Evolutionary conservation across 2,888 invertebrate species (phyloP), one percentile per base, ranked within the genome.

Genomic region (Eristalinus sepulchralis): DNA sequence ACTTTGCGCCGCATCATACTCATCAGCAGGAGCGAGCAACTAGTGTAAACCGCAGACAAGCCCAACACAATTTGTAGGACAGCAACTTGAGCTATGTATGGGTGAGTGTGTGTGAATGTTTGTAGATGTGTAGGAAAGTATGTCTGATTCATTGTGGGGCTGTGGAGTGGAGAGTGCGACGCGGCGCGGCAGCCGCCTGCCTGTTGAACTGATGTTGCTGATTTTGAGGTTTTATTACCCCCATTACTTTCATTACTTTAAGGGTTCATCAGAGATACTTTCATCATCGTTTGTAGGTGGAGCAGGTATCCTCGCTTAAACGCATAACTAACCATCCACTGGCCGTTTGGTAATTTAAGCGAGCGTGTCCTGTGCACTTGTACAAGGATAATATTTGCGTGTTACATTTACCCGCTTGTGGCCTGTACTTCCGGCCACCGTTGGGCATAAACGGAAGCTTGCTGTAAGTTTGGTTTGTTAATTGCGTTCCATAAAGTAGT

Each of bases 231-330:
- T 84, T 84, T 84, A 84, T 80, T 84, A 84, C 84, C 75, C 67
- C 80, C 67, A 80, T 84, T 84, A 84, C 71, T 80, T 84, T 84
- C 80, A 84, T 84, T 84, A 80, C 84, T 84, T 84, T 80, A 84
- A 84, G 76, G 84, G 80, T 71, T 80, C 76, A 80, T 80, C 80
- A 84, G 80, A 80, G 84, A 84, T 84, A 84, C 80, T 76, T 71
- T 84, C 76, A 80, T 84, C 80, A 84, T 84, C 79, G 47, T 71
- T 68, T 68, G 10, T 33, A 53, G 20, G 75, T 63, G 53, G 53
- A 31, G n/a, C 47, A 66, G 53, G 36, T 17, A 66, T 59, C 47
- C 31, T 36, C 53, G 59, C 62, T 80, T 79, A 62, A 84, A 71
- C 39, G 76, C 76, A 84, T 80, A 80, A 60, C 71, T 70, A 79